These are phyloP conservation scores for Chydorus sphaericus DNA, from an alignment of 2,888 invertebrate genomes.

Conservation along the genomic window DNA sequence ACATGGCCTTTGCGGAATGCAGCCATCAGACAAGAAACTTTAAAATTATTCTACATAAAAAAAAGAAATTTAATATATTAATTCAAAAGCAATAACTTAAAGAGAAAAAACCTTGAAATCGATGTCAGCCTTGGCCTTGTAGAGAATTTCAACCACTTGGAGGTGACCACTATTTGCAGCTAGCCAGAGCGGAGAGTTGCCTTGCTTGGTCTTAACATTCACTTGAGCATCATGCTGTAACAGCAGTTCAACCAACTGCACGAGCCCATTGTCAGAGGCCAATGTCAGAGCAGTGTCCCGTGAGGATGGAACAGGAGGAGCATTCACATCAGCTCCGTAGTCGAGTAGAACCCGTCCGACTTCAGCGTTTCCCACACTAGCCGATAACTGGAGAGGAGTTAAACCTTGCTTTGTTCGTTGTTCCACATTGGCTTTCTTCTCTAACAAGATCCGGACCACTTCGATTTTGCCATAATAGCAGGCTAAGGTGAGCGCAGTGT, in stretches of 20 bases:
- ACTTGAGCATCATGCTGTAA: constrained; percentile 61
- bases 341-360: constrained; percentile 90
- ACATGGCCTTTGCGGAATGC: constrained; percentile 95
- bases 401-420: constrained; percentile 97
- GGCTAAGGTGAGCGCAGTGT: constrained; percentile 94
- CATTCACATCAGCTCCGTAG: constrained; percentile 96
- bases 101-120: constrained; percentile 83
- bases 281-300: constrained; percentile 97
- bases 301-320: constrained; percentile 93
- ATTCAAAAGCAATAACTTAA: neutral
- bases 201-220: constrained; percentile 98
- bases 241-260: constrained; percentile 73
- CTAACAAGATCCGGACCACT: constrained; percentile 87
- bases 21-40: constrained; percentile 95
- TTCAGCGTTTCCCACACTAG: constrained; percentile 96
- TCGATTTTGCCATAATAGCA: constrained; percentile 99
- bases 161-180: constrained; percentile 96
- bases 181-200: constrained; percentile 94
- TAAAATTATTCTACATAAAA: constrained; percentile 32
- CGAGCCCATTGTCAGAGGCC: constrained; percentile 98
- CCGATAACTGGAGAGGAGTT: constrained; percentile 98
- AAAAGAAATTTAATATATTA: neutral
- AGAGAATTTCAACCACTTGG: constrained; percentile 87
- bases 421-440: constrained; percentile 95
- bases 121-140: constrained; percentile 80